Evolutionary conservation across 1,140 invertebrate species (phyloP), one percentile per base, ranked within the genome.

Genomic region (Zaprionus ornatus): DNA sequence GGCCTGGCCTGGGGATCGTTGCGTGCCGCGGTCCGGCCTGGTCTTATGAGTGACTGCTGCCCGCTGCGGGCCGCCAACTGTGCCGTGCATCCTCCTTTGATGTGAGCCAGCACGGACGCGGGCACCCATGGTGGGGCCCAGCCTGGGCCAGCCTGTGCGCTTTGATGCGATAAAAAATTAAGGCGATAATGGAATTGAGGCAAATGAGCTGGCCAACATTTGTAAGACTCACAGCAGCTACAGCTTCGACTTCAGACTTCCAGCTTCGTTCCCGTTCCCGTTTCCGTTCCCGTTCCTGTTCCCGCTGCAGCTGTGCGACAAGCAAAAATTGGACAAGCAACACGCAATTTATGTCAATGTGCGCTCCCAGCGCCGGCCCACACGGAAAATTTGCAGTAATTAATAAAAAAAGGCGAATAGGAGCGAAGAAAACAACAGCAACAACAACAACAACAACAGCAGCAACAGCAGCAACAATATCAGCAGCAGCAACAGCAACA

Each of bases 151-250:
- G 6, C 25, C 54, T 13, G 12, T 35, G 73, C 52, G 80, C 83
- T 82, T 79, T 91, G 88, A 91, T 85, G 76, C 90, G 84, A 91
- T 91, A 91, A 91, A 91, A 91, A 91, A 91, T 91, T 91, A 84
- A 91, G 90, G 88, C 88, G 88, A 91, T 91, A 91, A 91, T 91
- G 88, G 88, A 91, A 90, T 91, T 91, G 88, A 91, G 75, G 88
- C 88, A 91, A 91, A 91, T 91, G 88, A 91, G 88, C 88, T 88
- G 76, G 72, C 68, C 80, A 91, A 91, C 88, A 91, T 91, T 91
- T 91, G 88, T 91, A 85, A 90, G 76, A 70, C 63, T 48, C 52
- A 61, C 45, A 21, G 17, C 45, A 48, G 42, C 17, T 48, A 74
- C 80, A 83, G 86, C 85, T 90, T 4, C 15, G n/a, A 15, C 35